Evolutionary conservation across 2,888 invertebrate genomes (phyloP).

Genomic region (Drosophila acutilabella): DNA sequence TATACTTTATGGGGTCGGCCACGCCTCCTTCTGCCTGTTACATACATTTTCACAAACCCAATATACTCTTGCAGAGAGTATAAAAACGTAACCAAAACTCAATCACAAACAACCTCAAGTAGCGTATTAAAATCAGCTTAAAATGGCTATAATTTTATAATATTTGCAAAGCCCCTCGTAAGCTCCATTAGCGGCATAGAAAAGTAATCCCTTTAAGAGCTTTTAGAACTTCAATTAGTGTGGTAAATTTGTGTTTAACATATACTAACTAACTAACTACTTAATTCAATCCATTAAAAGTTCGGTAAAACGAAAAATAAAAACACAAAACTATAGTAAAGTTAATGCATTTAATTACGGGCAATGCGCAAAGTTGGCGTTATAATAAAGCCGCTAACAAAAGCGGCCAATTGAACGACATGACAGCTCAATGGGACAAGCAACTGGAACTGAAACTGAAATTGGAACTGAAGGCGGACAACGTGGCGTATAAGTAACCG

Average conservation of each 20-base stretch:
- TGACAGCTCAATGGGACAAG: conserved; percentile 33
- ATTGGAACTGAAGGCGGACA: conserved; percentile 27
- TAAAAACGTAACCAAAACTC: too few species aligned
- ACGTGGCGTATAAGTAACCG: conserved; percentile 74
- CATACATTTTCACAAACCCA: too few species aligned
- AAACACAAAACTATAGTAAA: conserved; percentile 15
- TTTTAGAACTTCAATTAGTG: conserved; percentile 5
- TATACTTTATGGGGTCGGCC: too few species aligned
- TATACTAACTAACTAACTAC: conserved; percentile 8
- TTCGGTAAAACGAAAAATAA: not conserved
- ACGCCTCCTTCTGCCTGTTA: too few species aligned
- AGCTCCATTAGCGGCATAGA: too few species aligned
- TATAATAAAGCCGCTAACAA: conserved; percentile 36
- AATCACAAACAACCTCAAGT: too few species aligned
- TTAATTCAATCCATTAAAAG: conserved; percentile 31
- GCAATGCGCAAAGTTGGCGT: conserved; percentile 9
- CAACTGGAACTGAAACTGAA: not conserved
- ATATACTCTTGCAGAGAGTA: too few species aligned
- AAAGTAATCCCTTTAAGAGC: conserved; percentile 6
- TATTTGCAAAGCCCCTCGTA: too few species aligned
- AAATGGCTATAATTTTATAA: too few species aligned
- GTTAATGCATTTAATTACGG: conserved; percentile 52
- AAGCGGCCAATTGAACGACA: conserved; percentile 33
- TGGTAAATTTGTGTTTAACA: not conserved
- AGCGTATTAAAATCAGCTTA: too few species aligned